A percentile compares a stretch with the other conserved stretches of the same genome.
phyloP scores from a whole-genome alignment of 2,888 invertebrate genomes.

The Stratiomys singularior region DNA sequence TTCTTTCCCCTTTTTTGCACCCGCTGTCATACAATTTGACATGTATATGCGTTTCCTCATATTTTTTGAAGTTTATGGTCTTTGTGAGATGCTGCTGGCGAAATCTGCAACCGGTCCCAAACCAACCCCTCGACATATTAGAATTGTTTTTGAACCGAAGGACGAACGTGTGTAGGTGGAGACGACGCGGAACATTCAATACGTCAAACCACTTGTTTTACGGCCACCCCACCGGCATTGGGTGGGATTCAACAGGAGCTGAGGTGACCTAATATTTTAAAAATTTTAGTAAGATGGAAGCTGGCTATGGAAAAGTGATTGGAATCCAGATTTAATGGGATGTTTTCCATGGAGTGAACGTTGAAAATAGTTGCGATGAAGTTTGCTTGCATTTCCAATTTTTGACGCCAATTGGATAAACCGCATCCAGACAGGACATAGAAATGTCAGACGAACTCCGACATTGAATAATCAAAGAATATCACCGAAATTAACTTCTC shows the following conservation, averaged over 20 bases:
- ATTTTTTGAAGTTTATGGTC: constrained; percentile 50
- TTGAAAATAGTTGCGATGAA: no score
- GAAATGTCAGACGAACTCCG: no score
- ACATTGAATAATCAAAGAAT: no score
- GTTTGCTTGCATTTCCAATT: no score
- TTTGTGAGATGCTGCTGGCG: constrained; percentile 42
- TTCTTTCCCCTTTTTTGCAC: background rate
- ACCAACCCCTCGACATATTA: background rate
- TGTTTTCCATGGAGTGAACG: no score
- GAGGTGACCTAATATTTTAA: background rate
- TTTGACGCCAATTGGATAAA: no score
- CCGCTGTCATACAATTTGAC: background rate
- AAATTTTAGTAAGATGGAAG: background rate
- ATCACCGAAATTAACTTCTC: no score
- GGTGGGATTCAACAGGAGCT: background rate
- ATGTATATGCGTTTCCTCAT: constrained; percentile 50
- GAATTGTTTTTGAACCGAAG: constrained; percentile 13
- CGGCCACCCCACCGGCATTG: background rate
- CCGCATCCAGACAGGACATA: no score
- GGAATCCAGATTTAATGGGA: no score
- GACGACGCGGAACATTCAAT: constrained; percentile 27
- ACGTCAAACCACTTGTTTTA: constrained; percentile 4
- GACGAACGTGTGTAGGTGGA: background rate
- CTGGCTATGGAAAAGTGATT: no score
- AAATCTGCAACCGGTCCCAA: background rate